Evolutionary conservation across 1,140 invertebrate genomes (phyloP).

Genomic region (Macrocentrus cingulum): DNA sequence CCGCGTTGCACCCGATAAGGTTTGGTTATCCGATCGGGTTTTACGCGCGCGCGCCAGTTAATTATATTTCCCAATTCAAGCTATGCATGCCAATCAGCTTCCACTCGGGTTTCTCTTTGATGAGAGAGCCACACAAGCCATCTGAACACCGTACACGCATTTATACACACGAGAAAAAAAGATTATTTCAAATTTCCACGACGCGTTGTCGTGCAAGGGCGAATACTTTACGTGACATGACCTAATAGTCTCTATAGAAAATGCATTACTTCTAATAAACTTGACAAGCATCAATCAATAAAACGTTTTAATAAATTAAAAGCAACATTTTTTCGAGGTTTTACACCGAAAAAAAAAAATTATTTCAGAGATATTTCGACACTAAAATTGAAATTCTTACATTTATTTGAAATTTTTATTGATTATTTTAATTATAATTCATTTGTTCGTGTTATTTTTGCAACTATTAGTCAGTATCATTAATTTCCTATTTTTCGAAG

Average conservation of each 20-base stretch:
- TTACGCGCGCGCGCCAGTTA: conserved; percentile 27
- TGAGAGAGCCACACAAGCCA: neutral
- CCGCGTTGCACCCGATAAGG: conserved; percentile 6
- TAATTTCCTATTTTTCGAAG: too few species aligned
- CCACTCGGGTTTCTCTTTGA: conserved; percentile 1
- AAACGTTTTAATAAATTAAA: too few species aligned
- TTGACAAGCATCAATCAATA: too few species aligned
- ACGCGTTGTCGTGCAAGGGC: conserved; percentile 16
- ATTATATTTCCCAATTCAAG: conserved; percentile 24
- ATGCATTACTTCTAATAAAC: too few species aligned
- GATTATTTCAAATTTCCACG: conserved; percentile 29
- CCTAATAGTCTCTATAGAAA: neutral
- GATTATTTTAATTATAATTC: too few species aligned
- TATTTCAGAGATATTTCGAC: too few species aligned
- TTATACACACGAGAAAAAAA: neutral
- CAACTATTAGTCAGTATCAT: too few species aligned
- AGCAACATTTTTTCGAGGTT: too few species aligned
- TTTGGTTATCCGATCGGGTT: conserved; percentile 24
- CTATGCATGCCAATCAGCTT: conserved; percentile 27
- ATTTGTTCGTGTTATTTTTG: too few species aligned
- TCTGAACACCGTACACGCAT: neutral
- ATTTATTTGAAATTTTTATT: too few species aligned
- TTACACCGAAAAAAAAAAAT: too few species aligned
- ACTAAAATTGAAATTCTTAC: too few species aligned
- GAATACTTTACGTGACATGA: conserved; percentile 32